Evolutionary conservation across 1,140 invertebrate species (phyloP).

Genomic region (Drosophila varians): DNA sequence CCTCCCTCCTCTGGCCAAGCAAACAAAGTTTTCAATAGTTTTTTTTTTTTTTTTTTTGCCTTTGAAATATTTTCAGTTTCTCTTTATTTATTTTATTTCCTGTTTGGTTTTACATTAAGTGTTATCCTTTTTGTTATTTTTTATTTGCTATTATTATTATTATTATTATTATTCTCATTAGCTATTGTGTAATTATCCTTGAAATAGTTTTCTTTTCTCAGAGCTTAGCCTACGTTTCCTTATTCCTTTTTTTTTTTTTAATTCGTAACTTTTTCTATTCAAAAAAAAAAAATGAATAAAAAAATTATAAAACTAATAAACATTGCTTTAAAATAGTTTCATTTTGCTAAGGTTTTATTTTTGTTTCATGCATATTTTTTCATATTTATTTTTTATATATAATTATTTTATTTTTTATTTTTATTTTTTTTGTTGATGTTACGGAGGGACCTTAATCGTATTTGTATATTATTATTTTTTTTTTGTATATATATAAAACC

Average conservation of each 20-base stretch:
- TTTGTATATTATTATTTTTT: background rate
- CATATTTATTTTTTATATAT: conserved; percentile 30
- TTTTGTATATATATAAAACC: conserved; percentile 21
- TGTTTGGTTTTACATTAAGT: conserved; percentile 19
- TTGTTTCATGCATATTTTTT: conserved; percentile 12
- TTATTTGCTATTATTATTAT: conserved; percentile 40
- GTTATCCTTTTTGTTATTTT: conserved; percentile 4
- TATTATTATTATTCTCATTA: conserved; percentile 42
- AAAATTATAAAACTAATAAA: conserved; percentile 1
- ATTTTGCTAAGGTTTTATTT: background rate
- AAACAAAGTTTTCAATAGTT: conserved; percentile 28
- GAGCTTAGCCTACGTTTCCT: conserved; percentile 39
- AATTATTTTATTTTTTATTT: background rate
- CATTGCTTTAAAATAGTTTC: conserved; percentile 75
- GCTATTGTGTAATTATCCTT: conserved; percentile 40
- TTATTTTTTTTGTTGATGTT: conserved; percentile 20
- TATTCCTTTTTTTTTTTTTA: conserved; percentile 33
- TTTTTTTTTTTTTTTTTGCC: conserved; percentile 54
- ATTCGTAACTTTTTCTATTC: conserved; percentile 50
- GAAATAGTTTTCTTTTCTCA: conserved; percentile 41
- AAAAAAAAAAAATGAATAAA: conserved; percentile 48
- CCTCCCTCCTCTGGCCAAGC: background rate
- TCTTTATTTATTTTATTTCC: conserved; percentile 57
- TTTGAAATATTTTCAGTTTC: conserved; percentile 75
- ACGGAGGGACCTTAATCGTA: conserved; percentile 51